phyloP scores from a whole-genome alignment of 1,140 invertebrate genomes.

The Drosophila simulans region DNA sequence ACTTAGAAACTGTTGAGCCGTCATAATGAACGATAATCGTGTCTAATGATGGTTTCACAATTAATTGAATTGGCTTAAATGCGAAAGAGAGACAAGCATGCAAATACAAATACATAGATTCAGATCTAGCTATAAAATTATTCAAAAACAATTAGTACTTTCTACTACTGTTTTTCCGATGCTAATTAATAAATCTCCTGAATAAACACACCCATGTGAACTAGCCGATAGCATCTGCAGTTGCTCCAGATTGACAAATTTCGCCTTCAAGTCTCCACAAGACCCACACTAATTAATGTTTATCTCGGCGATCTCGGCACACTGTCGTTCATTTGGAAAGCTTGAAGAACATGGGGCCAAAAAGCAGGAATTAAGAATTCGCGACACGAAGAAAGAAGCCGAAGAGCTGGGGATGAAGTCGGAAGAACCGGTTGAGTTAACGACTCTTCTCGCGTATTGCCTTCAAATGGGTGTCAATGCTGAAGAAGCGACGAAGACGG shows the following conservation, averaged over 20 bases:
- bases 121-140: too few relatives aligned
- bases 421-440: constrained; percentile 38
- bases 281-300: constrained; percentile 30
- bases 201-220: neutral
- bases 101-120: neutral
- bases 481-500: constrained; percentile 45
- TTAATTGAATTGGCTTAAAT: constrained; percentile 21
- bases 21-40: constrained; percentile 40
- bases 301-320: constrained; percentile 13
- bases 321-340: constrained; percentile 46
- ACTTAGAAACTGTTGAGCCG: constrained; percentile 11
- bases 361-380: constrained; percentile 32
- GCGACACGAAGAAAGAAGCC: constrained; percentile 22
- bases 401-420: neutral
- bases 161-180: neutral
- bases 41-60: constrained; percentile 18
- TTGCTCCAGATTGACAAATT: constrained; percentile 37
- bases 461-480: constrained; percentile 68
- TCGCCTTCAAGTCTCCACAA: constrained; percentile 1
- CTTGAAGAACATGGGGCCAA: constrained; percentile 11
- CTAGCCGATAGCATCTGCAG: constrained; percentile 1
- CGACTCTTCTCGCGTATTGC: constrained; percentile 31
- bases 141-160: neutral
- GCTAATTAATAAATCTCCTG: neutral
- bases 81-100: neutral